Evolutionary conservation across 2,797 vertebrate species (phyloP).

Genomic region (Falco berigora): DNA sequence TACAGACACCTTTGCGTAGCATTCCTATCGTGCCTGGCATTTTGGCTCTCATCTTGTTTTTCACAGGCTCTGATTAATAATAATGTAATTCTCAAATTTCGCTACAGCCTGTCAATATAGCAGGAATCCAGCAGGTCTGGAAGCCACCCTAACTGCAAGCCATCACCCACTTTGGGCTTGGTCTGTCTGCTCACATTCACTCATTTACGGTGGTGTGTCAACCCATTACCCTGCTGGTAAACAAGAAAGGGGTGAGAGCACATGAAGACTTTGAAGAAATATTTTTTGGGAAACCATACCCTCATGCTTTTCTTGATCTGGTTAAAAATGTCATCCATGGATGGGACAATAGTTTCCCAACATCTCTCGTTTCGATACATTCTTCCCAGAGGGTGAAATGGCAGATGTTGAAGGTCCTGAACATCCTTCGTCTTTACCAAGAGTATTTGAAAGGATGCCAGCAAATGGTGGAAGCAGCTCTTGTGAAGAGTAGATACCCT

Average conservation of each 20-base stretch:
- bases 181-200: not conserved
- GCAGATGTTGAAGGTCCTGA: not conserved
- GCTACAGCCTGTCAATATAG: not conserved
- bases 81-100: not conserved
- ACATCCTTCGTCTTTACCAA: not conserved
- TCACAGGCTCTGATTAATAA: not conserved
- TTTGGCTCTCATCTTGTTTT: conserved; percentile 23
- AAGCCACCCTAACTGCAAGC: not conserved
- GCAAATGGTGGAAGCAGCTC: not conserved
- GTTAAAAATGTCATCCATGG: not conserved
- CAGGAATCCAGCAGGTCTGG: not conserved
- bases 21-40: conserved; percentile 35
- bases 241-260: not conserved
- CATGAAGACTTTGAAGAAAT: not conserved
- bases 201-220: not conserved
- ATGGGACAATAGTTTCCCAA: not conserved
- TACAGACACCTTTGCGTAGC: conserved; percentile 55
- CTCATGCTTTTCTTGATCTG: not conserved
- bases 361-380: rapidly evolving
- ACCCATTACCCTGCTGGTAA: not conserved
- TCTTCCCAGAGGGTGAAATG: not conserved
- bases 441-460: not conserved
- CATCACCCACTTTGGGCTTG: not conserved
- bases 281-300: not conserved
- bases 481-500: not conserved